Evolutionary conservation across 2,888 invertebrate species (phyloP).

Genomic region (Willowsia nigromaculata): DNA sequence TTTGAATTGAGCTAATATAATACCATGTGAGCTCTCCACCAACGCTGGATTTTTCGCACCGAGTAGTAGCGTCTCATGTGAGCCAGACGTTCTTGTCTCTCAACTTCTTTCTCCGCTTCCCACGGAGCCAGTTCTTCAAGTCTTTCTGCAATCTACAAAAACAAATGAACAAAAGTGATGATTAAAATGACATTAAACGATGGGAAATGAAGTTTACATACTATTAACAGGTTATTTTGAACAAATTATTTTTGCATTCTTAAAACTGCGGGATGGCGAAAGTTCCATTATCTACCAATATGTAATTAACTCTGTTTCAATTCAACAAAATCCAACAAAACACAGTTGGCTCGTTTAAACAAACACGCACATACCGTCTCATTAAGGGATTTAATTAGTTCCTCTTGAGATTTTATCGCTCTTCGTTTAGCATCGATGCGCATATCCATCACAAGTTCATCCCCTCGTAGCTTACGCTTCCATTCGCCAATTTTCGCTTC

Average conservation of each 20-base stretch:
- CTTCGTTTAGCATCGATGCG: slow-evolving; percentile 82
- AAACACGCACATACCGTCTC: slow-evolving; percentile 64
- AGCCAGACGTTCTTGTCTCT: slow-evolving; percentile 70
- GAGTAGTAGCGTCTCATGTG: slow-evolving; percentile 74
- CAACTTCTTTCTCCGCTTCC: slow-evolving; percentile 77
- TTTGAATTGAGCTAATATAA: not conserved
- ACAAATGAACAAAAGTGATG: slow-evolving; percentile 7
- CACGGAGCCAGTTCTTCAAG: slow-evolving; percentile 77
- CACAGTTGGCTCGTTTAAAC: not conserved
- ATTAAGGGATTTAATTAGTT: slow-evolving; percentile 70
- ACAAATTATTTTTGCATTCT: no score
- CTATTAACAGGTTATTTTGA: no score
- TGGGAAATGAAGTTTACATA: not conserved
- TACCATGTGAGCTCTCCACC: slow-evolving; percentile 78
- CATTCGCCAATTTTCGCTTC: slow-evolving; percentile 82
- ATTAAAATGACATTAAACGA: not conserved
- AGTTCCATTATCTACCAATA: no score
- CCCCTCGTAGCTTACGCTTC: slow-evolving; percentile 83
- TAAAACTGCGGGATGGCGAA: no score
- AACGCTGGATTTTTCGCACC: slow-evolving; percentile 77
- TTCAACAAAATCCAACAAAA: not conserved
- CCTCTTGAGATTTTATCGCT: slow-evolving; percentile 70
- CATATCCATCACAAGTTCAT: slow-evolving; percentile 82
- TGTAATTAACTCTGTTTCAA: no score
- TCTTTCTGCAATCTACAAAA: slow-evolving; percentile 76